Conservation (phyloP, 1,140 invertebrate species). For the Sesamia nonagrioides region DNA sequence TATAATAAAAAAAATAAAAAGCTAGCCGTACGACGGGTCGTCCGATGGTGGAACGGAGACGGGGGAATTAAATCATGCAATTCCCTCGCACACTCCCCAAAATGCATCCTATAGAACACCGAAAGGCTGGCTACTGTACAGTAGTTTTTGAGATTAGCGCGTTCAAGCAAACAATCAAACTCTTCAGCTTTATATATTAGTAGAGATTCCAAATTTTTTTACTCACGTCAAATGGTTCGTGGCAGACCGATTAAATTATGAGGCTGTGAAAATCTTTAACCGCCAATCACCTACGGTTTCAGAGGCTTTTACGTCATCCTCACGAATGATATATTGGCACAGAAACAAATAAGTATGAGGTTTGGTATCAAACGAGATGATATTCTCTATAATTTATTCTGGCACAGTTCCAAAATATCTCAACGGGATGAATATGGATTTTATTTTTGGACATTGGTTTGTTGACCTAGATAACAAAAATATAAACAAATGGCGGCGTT, state of each 20-base stretch:
- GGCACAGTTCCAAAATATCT: constrained; percentile 65
- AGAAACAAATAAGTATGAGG: constrained; percentile 3
- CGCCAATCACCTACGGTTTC: background rate
- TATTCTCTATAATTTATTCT: constrained; percentile 55
- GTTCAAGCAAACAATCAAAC: too few species aligned
- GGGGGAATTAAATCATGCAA: too few species aligned
- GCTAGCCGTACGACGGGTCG: too few species aligned
- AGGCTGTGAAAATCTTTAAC: background rate
- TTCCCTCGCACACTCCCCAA: too few species aligned
- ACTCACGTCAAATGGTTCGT: too few species aligned
- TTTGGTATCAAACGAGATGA: background rate
- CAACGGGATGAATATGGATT: constrained; percentile 60
- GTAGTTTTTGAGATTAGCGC: too few species aligned
- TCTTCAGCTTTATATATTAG: too few species aligned
- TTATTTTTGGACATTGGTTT: constrained; percentile 70
- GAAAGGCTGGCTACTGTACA: too few species aligned
- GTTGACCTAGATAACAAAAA: constrained; percentile 67
- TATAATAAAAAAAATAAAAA: too few species aligned
- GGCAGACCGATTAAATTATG: background rate
- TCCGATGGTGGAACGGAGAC: too few species aligned
- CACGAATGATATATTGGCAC: background rate
- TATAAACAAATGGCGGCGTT: constrained; percentile 24
- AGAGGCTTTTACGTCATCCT: background rate
- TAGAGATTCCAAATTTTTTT: background rate
- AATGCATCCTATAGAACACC: too few species aligned